Conservation (phyloP, 2,797 vertebrate genomes). For the Pipistrellus pipistrellus region DNA sequence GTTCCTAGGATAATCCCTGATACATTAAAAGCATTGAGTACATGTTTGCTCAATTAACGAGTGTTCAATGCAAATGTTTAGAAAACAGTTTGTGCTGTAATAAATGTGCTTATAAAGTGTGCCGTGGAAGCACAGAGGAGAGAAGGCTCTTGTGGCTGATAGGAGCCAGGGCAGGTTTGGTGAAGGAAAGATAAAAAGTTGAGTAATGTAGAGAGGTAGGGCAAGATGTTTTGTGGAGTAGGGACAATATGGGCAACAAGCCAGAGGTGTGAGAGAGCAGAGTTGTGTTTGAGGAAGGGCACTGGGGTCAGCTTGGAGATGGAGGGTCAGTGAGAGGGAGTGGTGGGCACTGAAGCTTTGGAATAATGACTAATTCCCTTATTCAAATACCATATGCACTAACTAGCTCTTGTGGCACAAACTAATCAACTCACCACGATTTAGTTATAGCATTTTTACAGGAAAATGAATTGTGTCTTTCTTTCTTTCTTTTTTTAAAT, state of each 20-base stretch:
- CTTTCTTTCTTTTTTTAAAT: too few species aligned
- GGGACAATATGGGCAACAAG: neutral
- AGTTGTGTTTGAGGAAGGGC: neutral
- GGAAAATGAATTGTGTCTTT: constrained; percentile 7
- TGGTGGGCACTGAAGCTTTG: neutral
- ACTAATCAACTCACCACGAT: neutral
- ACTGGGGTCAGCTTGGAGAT: neutral
- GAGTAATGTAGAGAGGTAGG: neutral
- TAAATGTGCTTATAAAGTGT: neutral
- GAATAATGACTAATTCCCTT: neutral
- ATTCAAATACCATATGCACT: neutral
- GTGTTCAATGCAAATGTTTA: neutral
- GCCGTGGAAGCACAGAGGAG: neutral
- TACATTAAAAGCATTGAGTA: neutral
- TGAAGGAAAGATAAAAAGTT: neutral
- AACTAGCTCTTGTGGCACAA: neutral
- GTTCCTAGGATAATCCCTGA: neutral
- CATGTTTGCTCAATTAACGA: neutral
- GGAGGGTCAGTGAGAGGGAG: neutral
- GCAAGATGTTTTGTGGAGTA: neutral
- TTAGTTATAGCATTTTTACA: constrained; percentile 37
- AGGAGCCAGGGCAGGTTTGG: neutral
- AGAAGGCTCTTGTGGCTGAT: neutral
- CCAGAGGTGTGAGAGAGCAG: neutral
- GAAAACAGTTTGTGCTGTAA: constrained; percentile 12